Evolutionary conservation across 2,113 vertebrate species (phyloP), one percentile per base, ranked within the genome.

Genomic region (Cottus gobio): DNA sequence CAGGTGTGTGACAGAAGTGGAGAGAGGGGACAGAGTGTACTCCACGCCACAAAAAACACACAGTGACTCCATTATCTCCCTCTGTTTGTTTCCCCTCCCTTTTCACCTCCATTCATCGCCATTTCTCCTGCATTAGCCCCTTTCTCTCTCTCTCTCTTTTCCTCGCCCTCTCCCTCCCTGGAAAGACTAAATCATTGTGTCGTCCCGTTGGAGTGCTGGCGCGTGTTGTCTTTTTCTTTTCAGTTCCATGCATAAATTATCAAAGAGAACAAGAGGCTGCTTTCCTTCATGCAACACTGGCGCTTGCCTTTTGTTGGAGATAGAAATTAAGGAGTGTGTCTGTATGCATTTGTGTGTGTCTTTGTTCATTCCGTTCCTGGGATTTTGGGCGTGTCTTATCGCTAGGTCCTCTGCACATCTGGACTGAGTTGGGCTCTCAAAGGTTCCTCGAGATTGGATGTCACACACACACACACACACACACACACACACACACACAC

Each of bases 201-300:
- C 60, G 80, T 92, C 90, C 84, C 79, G 39, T 90, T 71, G 75
- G 91, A 87, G 81, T 61, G 39, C 74, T 56, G 73, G 39, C 75
- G 61, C 85, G 70, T 90, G 87, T 92, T 91, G 91, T 79, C 83
- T 92, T 86, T 92, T 85, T 80, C 85, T 84, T 57, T 75, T 85
- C 77, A 85, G 80, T 70, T 74, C 54, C 85, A 93, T 94, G 91
- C 94, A 94, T 95, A 93, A 94, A 94, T 94, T 90, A 95, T 93
- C 89, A 93, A 90, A 91, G 88, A 70, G 86, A 90, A 86, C 84
- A 87, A 89, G 87, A 78, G 83, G 74, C 57, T 72, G 82, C 67
- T 82, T 89, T 81, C 71, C 87, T 79, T 74, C 75, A 70, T 82
- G 75, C 83, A 70, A 87, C 84, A 78, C 74, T 74, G 89, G 56